These are phyloP conservation scores for Leucophenga montana DNA, from an alignment of 2,888 invertebrate genomes.

Conservation along the genomic window DNA sequence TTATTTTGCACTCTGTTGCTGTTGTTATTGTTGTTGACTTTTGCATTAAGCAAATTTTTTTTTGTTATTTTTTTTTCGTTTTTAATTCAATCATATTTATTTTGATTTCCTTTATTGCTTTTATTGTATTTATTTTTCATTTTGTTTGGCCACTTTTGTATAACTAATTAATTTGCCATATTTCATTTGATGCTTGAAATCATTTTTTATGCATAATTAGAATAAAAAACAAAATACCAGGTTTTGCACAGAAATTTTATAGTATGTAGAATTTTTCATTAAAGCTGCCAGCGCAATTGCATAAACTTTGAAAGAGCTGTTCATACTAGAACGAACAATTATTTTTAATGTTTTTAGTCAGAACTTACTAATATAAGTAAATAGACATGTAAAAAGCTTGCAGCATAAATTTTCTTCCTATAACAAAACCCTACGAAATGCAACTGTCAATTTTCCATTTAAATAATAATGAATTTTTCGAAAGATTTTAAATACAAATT, in stretches of 20 bases:
- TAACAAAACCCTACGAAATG: no score
- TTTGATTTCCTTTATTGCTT: slow-evolving; percentile 33
- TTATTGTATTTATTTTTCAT: slow-evolving; percentile 12
- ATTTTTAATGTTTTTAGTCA: no score
- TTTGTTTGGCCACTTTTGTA: slow-evolving; percentile 51
- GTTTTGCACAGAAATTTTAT: neutral
- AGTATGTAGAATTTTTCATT: no score
- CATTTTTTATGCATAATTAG: neutral
- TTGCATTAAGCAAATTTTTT: slow-evolving; percentile 10
- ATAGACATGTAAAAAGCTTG: no score
- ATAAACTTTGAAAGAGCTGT: no score
- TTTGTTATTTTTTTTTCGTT: neutral
- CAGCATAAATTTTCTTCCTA: no score
- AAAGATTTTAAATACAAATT: no score
- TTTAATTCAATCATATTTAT: slow-evolving; percentile 36
- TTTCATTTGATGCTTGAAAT: slow-evolving; percentile 30
- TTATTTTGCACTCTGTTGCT: slow-evolving; percentile 28
- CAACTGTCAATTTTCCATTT: no score
- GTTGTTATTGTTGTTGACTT: slow-evolving; percentile 27
- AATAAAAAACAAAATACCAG: neutral
- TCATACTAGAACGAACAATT: no score
- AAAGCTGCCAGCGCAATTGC: no score
- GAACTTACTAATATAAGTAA: no score
- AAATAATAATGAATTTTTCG: no score
- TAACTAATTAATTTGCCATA: slow-evolving; percentile 64